Base-by-base conservation (phyloP, 2,888 invertebrate genomes). In the Chloromyia formosa region DNA sequence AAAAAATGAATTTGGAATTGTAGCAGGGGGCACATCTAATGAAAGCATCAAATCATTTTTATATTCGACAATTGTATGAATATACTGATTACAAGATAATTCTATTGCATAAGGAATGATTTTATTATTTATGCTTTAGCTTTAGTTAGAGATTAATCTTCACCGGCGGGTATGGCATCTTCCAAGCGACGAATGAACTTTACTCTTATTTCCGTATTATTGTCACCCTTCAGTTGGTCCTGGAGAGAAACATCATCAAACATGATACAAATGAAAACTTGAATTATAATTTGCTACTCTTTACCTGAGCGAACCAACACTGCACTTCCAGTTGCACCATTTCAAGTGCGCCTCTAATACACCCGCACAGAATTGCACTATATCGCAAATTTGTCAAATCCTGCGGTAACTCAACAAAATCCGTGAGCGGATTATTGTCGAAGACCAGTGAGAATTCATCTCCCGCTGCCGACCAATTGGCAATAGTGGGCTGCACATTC, bases 251-350 rank as follows among this genome's bases (percentile, higher is more conserved):
- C 9, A 66, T n/a, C 45, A 45, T 16, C 14, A 14, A 35, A 58
- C 3, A 10, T n/a, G 14, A 64, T 18, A 7, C 4, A 12, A 42
- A 10, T 49, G 9, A 45, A 7, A n/a, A n/a, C n/a, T n/a, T n/a
- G n/a, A 40, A 2, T 40, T 18, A 9, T 0, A 40, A 40, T 61
- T 18, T 35, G 2, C 27, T 35, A 35, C 9, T 58, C 18, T 78
- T 76, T 82, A 89, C 89, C 88, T 92, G 92, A 1, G 94, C 92
- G 87, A 98, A 96, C 93, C 94, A 95, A 80, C 94, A 93, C 81
- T 94, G 93, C 5, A 98, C 94, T 86, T 98, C 98, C 83, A 98
- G 89, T 84, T 98, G 98, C 54, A 98, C 97, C 96, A 99, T 99
- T 89, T 99, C 98, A 80, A 98, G 88, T 9, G 98, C 97, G 18